These are phyloP conservation scores for Sapayoa aenigma DNA, from an alignment of 2,113 vertebrate genomes.

Conservation along the genomic window DNA sequence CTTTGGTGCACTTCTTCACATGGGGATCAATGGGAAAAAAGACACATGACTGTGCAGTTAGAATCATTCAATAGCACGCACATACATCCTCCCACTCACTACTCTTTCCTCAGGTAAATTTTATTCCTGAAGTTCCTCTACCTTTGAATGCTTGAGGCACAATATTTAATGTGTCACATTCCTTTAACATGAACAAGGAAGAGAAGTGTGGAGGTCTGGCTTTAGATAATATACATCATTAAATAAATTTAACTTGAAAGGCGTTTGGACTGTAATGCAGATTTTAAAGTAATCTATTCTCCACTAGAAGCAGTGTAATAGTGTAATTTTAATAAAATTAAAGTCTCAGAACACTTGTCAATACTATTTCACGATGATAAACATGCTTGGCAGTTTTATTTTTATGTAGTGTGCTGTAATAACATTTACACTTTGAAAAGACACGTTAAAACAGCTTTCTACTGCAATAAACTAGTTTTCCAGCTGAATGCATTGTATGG, in stretches of 20 bases:
- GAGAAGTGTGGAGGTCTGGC: background rate
- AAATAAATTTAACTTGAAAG: background rate
- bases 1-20: background rate
- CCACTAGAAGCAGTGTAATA: background rate
- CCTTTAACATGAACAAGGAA: background rate
- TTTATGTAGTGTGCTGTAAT: background rate
- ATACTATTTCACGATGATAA: background rate
- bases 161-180: background rate
- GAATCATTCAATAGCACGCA: fast-evolving
- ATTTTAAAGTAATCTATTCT: background rate
- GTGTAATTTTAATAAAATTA: background rate
- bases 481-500: background rate
- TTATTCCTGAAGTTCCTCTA: background rate
- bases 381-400: background rate
- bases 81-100: background rate
- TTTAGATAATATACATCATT: background rate
- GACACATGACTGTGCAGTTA: background rate
- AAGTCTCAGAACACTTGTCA: background rate
- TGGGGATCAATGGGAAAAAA: background rate
- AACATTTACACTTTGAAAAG: background rate
- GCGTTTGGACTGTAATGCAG: background rate
- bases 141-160: background rate
- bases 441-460: background rate
- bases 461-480: background rate
- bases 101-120: background rate